Base-by-base conservation (phyloP, 92 coral and sea anemone genomes). In the Zoanthus sociatus region DNA sequence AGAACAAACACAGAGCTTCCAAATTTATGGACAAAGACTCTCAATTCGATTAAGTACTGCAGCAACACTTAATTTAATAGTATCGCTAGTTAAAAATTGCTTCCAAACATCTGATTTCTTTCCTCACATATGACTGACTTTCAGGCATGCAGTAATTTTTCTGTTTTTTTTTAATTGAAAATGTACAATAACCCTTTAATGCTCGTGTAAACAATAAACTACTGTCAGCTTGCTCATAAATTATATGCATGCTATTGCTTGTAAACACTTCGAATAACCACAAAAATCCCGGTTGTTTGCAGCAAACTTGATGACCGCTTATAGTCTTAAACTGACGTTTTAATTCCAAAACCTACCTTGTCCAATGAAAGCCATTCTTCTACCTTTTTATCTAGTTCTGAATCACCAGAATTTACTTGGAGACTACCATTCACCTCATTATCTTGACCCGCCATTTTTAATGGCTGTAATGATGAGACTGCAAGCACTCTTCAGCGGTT, bases 351-450 rank as follows among this genome's bases (percentile, higher is more conserved):
- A 51, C 68, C 51, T 78, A 95, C 99, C 99, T 97, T 95, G 82
- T 97, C 99, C 83, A 95, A 81, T 17, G 90, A 75, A 56, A 97
- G 90, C 99, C 99, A 97, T 86, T 97, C 98, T 81, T 76, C 83
- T 71, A 97, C 92, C 84, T 93, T 95, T 81, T 76, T 61, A 82
- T 97, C 99, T 14, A 97, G 89, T 78, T 92, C 87, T 11, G 89
- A 63, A 63, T 93, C 93, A 16, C 98, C 99, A 56, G 99, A 89
- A 86, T 87, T 89, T 44, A 87, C 84, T 63, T 74, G 83, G 54
- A 63, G 89, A 86, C 66, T 42, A 17, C 89, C 87, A 75, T 77
- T 87, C 31, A 63, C 71, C 46, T 81, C 85, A 46, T 33, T 31
- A 18, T 63, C 58, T 58, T 81, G 74, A 81, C 78, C 90, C 73